Base-by-base conservation (phyloP, 1,140 invertebrate species). In the Drosophila pseudoananassae region DNA sequence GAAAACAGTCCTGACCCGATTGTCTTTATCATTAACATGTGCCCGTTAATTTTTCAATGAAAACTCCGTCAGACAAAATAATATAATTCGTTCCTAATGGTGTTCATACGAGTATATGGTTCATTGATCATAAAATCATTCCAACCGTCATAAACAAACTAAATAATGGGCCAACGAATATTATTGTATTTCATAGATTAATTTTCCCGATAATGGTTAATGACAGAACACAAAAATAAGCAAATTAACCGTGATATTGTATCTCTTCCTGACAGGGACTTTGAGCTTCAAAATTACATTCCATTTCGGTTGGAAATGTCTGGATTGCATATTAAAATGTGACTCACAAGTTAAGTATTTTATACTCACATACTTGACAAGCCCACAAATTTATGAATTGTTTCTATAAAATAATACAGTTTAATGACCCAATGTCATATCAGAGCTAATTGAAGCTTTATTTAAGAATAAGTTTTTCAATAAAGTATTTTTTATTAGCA, bases 41-140 rank as follows among this genome's bases (percentile, higher is more conserved):
- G 8, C 15, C 64, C 49, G 43, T 12, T 64, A 75, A 79, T 47
- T 79, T 57, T 46, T 51, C 47, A 63, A 54, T 52, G 31, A 55
- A 50, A 50, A 54, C 14, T 20, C 23, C 4, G 33, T 31, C 23
- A 50, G 7, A 6, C 8, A 3, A 17, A 33, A 36, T 17, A 33
- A 29, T 1, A 50, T 33, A 57, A 46, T 47, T 45, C 4, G 29
- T 38, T 33, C 7, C 29, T 40, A 43, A 49, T 31, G 45, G 12
- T 65, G 8, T 8, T n/a, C 31, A 17, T 29, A 27, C 12, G 25
- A 46, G 12, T 29, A 17, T 65, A 15, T 36, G 60, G 47, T 68
- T 68, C 47, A 65, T 20, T 29, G 49, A 46, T 29, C 29, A 46
- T 65, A 46, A 66, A 68, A 29, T 38, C 43, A 49, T 27, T 55